phyloP scores from a whole-genome alignment of 2,888 invertebrate species.

The Philaethria dido region DNA sequence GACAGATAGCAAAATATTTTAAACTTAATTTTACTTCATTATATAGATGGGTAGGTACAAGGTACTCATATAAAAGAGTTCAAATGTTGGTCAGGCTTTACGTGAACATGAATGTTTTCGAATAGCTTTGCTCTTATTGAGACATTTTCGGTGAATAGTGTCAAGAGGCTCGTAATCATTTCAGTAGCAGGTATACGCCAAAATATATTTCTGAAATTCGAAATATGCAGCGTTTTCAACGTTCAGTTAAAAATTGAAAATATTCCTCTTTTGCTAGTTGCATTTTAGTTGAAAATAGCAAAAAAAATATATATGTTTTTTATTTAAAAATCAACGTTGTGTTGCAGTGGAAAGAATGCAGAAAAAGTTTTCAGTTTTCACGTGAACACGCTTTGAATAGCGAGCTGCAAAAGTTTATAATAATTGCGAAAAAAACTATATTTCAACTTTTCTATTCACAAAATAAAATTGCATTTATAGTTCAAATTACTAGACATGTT shows the following conservation, averaged over 20 bases:
- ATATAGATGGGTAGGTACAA: no score
- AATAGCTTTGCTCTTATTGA: background rate
- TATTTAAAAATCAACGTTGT: background rate
- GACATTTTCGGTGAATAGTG: slow-evolving; percentile 9
- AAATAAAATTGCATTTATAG: no score
- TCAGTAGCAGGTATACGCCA: background rate
- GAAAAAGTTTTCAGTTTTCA: background rate
- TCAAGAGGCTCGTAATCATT: slow-evolving; percentile 5
- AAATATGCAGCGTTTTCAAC: background rate
- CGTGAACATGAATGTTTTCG: background rate
- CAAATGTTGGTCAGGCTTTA: background rate
- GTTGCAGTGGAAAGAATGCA: background rate
- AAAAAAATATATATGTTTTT: background rate
- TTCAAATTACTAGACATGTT: background rate
- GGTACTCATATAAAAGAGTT: no score
- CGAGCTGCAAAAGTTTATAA: background rate
- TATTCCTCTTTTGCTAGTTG: background rate
- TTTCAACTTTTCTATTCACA: background rate
- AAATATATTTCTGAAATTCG: background rate
- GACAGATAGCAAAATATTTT: no score
- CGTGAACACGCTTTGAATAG: background rate
- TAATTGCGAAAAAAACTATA: background rate
- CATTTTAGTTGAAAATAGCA: background rate
- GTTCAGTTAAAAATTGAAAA: background rate
- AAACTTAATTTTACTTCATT: no score